Base-by-base conservation (phyloP, 2,113 vertebrate genomes). In the Mastomys natalensis region DNA sequence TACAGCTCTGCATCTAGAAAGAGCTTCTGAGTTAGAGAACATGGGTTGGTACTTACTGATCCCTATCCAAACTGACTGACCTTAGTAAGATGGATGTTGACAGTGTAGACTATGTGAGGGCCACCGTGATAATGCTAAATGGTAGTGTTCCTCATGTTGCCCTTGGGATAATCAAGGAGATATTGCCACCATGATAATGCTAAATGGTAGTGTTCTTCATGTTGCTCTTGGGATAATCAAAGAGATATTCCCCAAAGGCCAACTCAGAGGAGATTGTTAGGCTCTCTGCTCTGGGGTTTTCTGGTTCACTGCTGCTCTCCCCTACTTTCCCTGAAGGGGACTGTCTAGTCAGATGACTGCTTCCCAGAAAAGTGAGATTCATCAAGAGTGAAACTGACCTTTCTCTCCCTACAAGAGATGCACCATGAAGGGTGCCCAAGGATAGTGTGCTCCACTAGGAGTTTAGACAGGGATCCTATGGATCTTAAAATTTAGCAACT, bases 231-330 rank as follows among this genome's bases (percentile, higher is more conserved):
- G 19, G 19, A 22, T 55, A 7, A 51, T 8, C 16, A 24, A 43
- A 17, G 62, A 26, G 19, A 31, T 5, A 43, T 12, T 53, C 11
- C 34, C 53, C 10, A 58, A 58, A 6, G 1, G 11, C 3, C 51
- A 66, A 0, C 51, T 2, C 22, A 53, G 3, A 3, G 0, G 1
- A 2, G 43, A 0, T 0, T 43, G 0, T 37, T 1, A 37, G 51
- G 15, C 21, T 6, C 16, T 2, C 31, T n/a, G 24, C 31, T 55
- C 16, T 16, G 7, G 0, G 1, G 13, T 17, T 2, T 0, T 0
- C 13, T 1, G 0, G 4, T 6, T 3, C 37, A 5, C 0, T 12
- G 2, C 34, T 0, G 0, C 17, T 10, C 29, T 48, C 24, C n/a
- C 43, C 11, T 48, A 3, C 40, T 13, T 34, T 5, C 55, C 58